Base-by-base conservation (phyloP, 1,140 invertebrate genomes). In the Mactra quadrangularis region DNA sequence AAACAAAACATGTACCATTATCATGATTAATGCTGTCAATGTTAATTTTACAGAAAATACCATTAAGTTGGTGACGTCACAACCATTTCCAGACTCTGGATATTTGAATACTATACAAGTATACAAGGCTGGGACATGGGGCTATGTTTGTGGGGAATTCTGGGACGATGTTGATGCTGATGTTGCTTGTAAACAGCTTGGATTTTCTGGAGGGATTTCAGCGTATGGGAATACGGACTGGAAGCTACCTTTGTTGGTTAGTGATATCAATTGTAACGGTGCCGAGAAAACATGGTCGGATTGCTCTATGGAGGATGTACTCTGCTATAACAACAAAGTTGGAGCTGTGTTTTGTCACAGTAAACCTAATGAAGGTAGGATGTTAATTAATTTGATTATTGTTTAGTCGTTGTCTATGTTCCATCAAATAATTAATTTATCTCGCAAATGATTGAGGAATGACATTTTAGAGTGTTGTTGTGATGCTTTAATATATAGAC, bases 171-270 rank as follows among this genome's bases (percentile, higher is more conserved):
- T 7, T 35, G 74, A 77, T 55, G 74, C 74, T 9, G 11, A 27
- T 9, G 74, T 77, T 17, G 45, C 25, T n/a, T 88, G 87, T 55
- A 60, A 66, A 59, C 57, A 87, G 41, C 71, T 88, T 4, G 86
- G 86, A 11, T 87, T 55, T 52, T n/a, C 1, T 57, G 74, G 57
- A 22, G 85, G 72, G 31, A 22, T 41, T 27, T 64, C 64, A 19
- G 50, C 64, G 3, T 47, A 45, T 19, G 29, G 55, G 17, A 27
- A 3, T 6, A 22, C 47, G 41, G 27, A 71, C 25, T 45, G 9
- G 38, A 47, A 50, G 15, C 9, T 33, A 2, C 83, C 83, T 9
- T 55, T 59, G 31, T 52, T 79, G 45, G 62, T 57, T 2, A 47
- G 47, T 19, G 66, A 85, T 31, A 55, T 81, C 19, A 74, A 68